phyloP scores from a whole-genome alignment of 92 coral and sea anemone genomes.

The Phenganax subtilis region DNA sequence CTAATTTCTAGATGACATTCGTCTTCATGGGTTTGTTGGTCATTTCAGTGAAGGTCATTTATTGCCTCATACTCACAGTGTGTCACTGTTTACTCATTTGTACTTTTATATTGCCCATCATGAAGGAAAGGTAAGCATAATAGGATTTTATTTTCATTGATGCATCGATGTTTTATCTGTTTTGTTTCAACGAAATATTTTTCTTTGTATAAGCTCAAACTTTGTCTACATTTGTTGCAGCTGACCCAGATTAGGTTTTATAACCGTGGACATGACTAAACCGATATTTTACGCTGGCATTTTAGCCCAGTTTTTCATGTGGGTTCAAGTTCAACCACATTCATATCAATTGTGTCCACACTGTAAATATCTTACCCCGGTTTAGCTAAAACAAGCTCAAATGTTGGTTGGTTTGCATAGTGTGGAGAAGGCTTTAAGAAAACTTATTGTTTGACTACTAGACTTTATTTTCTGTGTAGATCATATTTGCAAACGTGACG shows the following conservation, averaged over 20 bases:
- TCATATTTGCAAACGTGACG: constrained; percentile 81
- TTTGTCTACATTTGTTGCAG: too few relatives aligned
- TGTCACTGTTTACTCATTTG: constrained; percentile 75
- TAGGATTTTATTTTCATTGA: neutral
- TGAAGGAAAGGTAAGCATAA: constrained; percentile 68
- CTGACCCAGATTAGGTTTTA: too few relatives aligned
- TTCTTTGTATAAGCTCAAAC: neutral
- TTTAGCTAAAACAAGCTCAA: too few relatives aligned
- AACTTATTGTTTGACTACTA: neutral
- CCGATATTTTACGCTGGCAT: too few relatives aligned
- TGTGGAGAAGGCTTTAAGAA: too few relatives aligned
- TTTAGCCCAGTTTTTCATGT: too few relatives aligned
- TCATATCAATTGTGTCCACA: too few relatives aligned
- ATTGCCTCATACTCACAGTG: constrained; percentile 85
- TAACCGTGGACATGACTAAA: too few relatives aligned
- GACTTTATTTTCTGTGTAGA: constrained; percentile 42
- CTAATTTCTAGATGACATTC: constrained; percentile 72
- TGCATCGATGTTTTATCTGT: neutral
- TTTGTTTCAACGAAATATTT: neutral
- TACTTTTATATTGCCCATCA: constrained; percentile 70
- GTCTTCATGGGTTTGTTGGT: constrained; percentile 92
- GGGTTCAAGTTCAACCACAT: too few relatives aligned
- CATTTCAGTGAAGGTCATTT: constrained; percentile 82
- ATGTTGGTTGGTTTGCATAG: too few relatives aligned
- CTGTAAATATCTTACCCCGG: too few relatives aligned